Conservation (phyloP, 2,888 invertebrate genomes). For the Zootermopsis nevadensis region DNA sequence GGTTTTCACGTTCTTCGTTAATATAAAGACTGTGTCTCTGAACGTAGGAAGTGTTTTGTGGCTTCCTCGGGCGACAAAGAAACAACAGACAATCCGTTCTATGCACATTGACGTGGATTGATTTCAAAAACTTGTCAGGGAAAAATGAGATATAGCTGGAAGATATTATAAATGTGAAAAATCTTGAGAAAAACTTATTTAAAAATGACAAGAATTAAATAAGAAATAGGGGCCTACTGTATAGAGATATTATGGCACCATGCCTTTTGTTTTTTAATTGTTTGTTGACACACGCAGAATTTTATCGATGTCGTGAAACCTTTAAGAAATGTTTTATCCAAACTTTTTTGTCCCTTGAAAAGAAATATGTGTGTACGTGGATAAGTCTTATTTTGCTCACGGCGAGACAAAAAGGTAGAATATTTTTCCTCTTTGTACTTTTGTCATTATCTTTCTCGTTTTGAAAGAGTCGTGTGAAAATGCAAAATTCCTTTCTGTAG, state of each 20-base stretch:
- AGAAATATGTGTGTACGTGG: constrained; percentile 43
- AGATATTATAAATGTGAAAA: constrained; percentile 39
- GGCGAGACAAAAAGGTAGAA: constrained; percentile 10
- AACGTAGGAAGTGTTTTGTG: constrained; percentile 8
- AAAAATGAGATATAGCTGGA: constrained; percentile 37
- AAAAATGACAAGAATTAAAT: constrained; percentile 30
- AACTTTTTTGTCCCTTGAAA: constrained; percentile 47
- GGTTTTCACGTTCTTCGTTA: neutral
- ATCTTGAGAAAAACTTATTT: constrained; percentile 33
- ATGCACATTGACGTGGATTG: constrained; percentile 4
- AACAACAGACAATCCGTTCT: neutral
- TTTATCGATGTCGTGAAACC: constrained; percentile 51
- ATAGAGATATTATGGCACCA: constrained; percentile 51
- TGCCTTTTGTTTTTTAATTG: constrained; percentile 51
- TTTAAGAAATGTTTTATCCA: constrained; percentile 49
- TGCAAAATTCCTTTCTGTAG: neutral
- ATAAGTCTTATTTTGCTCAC: constrained; percentile 27
- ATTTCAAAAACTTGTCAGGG: constrained; percentile 37
- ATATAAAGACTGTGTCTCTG: neutral
- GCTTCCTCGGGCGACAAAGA: constrained; percentile 1
- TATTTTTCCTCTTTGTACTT: constrained; percentile 26
- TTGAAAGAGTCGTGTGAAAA: constrained; percentile 14
- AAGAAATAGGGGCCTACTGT: constrained; percentile 50
- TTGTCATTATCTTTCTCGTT: neutral
- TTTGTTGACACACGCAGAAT: constrained; percentile 49